Evolutionary conservation across 2,797 vertebrate genomes (phyloP), one percentile per base, ranked within the genome.

Genomic region (Poeciliopsis infans): DNA sequence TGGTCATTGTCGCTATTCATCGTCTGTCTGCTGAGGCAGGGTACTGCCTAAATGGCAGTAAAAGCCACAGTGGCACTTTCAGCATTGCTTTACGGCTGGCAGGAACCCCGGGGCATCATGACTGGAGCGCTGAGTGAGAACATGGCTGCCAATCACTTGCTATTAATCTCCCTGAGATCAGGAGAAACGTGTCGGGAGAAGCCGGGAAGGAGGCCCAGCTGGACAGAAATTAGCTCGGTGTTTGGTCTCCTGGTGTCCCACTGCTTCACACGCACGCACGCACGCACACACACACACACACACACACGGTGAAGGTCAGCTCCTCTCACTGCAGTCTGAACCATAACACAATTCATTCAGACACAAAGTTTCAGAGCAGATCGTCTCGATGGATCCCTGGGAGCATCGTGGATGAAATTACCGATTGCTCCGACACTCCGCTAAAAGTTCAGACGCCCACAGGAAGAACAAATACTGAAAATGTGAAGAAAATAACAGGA

Each of bases 141-240:
- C 81, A 86, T 66, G 85, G 84, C 86, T 88, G 91, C 91, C 92
- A 93, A 92, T 93, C 88, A 90, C 77, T 88, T 83, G 86, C 72
- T 83, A 92, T 92, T 87, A 89, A 94, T 92, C 91, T 87, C 70
- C 69, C 74, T 76, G 76, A 76, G 79, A 83, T 83, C 84, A 59
- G 69, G 69, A 66, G 66, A 45, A 79, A 80, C 75, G 41, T n/a
- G 80, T 31, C 41, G 49, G 77, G 75, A 83, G 75, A 77, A 80
- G 73, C 83, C 1, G 55, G 55, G 61, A 79, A 68, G 74, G 57
- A 82, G 88, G 87, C 78, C 75, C 86, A 87, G 86, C 88, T 92
- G 88, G 83, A 77, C 85, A 80, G 78, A 88, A 83, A 91, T 91
- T 75, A 88, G 74, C 80, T 12, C 23, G 5, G 68, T 66, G 69